Base-by-base conservation (phyloP, 2,113 vertebrate genomes). In the Cygnus atratus region DNA sequence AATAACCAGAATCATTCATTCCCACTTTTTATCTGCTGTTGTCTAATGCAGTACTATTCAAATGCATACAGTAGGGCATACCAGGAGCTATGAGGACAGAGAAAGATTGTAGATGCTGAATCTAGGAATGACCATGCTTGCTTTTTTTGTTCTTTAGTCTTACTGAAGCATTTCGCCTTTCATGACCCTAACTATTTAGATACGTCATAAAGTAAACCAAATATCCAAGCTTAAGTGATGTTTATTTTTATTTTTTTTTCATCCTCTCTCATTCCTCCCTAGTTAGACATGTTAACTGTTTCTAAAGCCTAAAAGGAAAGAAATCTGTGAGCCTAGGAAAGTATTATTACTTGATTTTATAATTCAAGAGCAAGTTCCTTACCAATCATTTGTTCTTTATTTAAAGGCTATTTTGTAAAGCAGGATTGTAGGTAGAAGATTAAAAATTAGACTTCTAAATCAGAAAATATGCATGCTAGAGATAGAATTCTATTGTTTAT, bases 231-330 rank as follows among this genome's bases (percentile, higher is more conserved):
- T 66, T 41, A 85, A 88, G 52, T 44, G 26, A 22, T 52, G 48
- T 57, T 87, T 29, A 39, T 68, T 95, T 94, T 55, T 75, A 24
- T 92, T 86, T 61, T 93, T 93, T 87, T 48, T 82, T 57, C 57
- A 82, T 9, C 4, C 9, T 35, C 15, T 78, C 41, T 71, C 41
- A 46, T 52, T 67, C 71, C 29, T 48, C 35, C 44, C 29, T 67
- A 33, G 24, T 18, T 68, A 63, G 25, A 81, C 1, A 1, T 54
- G 89, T 63, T 72, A 19, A 65, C 22, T 87, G 15, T 76, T 81
- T 72, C 21, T 68, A 61, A 93, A 92, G 18, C 14, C 67, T 48
- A 46, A 43, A 33, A 87, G 15, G 26, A 52, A 87, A 87, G 28
- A 76, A 24, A 21, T 43, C 33, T 25, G 57, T 13, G 8, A 13